These are phyloP conservation scores for Polypedilum vanderplanki DNA, from an alignment of 1,140 invertebrate genomes.

Conservation along the genomic window DNA sequence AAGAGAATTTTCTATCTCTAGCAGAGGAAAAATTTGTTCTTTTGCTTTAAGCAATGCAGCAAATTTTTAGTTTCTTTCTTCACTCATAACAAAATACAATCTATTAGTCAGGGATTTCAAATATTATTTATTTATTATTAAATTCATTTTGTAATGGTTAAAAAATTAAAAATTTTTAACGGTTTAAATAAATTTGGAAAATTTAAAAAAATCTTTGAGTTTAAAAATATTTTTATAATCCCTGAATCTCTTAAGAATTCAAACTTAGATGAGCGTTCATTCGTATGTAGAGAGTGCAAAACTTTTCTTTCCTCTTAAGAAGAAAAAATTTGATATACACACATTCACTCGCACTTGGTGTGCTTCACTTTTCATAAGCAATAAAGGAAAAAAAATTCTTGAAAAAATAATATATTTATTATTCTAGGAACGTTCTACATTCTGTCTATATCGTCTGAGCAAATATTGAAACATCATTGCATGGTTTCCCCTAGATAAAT, in stretches of 20 bases:
- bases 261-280: too few species aligned
- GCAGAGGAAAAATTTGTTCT: not conserved
- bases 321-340: constrained; percentile 16
- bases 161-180: too few species aligned
- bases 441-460: constrained; percentile 5
- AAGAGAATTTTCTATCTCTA: not conserved
- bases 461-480: constrained; percentile 31
- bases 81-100: not conserved
- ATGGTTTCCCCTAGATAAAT: not conserved
- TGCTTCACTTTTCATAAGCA: not conserved
- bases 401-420: not conserved
- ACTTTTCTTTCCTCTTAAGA: not conserved
- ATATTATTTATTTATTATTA: too few species aligned
- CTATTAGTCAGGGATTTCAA: too few species aligned
- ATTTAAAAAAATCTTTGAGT: too few species aligned
- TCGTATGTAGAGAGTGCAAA: not conserved
- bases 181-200: too few species aligned
- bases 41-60: constrained; percentile 18
- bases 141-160: too few species aligned
- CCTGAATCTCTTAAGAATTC: too few species aligned
- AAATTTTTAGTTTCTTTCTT: not conserved
- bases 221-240: too few species aligned
- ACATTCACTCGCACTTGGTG: not conserved
- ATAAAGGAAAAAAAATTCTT: not conserved
- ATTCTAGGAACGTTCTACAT: constrained; percentile 31